These are phyloP conservation scores for Lepidotrigona ventralis DNA, from an alignment of 1,140 invertebrate genomes.

Conservation along the genomic window DNA sequence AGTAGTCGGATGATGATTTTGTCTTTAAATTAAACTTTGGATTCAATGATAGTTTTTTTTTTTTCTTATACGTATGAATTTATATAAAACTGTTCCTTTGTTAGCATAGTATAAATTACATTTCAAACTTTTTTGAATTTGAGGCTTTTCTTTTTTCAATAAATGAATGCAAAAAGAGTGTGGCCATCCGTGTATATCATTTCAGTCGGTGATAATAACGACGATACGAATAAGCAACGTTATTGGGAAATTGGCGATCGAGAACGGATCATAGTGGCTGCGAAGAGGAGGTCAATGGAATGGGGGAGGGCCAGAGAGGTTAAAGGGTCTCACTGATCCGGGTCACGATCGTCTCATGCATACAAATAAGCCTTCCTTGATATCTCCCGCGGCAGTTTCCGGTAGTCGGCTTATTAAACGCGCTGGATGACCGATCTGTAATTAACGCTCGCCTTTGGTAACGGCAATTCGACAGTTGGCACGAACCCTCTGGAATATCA, in stretches of 20 bases:
- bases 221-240: slow-evolving; percentile 51
- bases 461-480: background rate
- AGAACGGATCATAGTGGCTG: slow-evolving; percentile 15
- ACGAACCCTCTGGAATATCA: background rate
- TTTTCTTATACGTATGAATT: no score
- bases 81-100: no score
- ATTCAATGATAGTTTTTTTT: no score
- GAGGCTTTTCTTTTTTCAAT: no score
- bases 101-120: no score
- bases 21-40: no score
- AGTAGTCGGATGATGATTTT: no score
- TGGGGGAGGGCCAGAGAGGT: slow-evolving; percentile 37
- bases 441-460: slow-evolving; percentile 23
- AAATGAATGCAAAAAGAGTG: no score
- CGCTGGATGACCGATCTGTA: slow-evolving; percentile 30
- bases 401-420: slow-evolving; percentile 47
- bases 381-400: slow-evolving; percentile 19
- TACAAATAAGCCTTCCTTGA: slow-evolving; percentile 48
- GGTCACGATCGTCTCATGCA: slow-evolving; percentile 49
- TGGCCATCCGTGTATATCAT: background rate
- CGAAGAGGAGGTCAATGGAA: slow-evolving; percentile 1
- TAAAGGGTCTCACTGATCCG: slow-evolving; percentile 58
- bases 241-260: slow-evolving; percentile 36
- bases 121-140: no score
- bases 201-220: slow-evolving; percentile 48